Conservation (phyloP, 2,888 invertebrate genomes). For the Lordiphosa andalusiaca region DNA sequence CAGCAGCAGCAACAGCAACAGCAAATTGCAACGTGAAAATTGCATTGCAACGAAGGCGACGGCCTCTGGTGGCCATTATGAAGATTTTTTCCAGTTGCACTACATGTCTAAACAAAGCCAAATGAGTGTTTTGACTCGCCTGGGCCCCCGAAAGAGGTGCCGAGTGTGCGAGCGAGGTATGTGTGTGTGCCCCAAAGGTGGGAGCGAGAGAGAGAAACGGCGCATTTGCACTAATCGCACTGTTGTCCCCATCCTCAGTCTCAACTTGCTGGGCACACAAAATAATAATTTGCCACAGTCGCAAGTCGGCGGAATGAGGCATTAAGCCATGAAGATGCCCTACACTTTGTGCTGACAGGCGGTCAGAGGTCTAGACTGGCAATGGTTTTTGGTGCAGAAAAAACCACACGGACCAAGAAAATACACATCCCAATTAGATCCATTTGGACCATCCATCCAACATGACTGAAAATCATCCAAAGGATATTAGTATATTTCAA, state of each 20-base stretch:
- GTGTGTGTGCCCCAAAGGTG: neutral
- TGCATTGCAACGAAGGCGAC: constrained; percentile 56
- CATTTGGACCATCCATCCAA: too few relatives aligned
- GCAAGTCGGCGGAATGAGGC: constrained; percentile 21
- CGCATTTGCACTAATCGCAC: constrained; percentile 57
- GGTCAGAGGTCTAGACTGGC: constrained; percentile 26
- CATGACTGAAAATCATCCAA: too few relatives aligned
- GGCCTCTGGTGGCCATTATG: constrained; percentile 69
- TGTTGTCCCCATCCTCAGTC: constrained; percentile 42
- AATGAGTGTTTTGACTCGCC: constrained; percentile 63
- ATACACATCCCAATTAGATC: too few relatives aligned
- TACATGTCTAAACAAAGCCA: constrained; percentile 72
- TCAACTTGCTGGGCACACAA: constrained; percentile 27
- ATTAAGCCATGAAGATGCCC: constrained; percentile 51
- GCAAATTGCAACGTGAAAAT: constrained; percentile 66
- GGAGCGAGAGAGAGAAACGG: constrained; percentile 3
- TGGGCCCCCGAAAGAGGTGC: constrained; percentile 3
- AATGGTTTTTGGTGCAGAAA: too few relatives aligned
- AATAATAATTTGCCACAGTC: constrained; percentile 59
- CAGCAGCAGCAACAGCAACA: constrained; percentile 36
- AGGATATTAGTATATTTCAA: too few relatives aligned
- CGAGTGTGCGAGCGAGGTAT: constrained; percentile 14
- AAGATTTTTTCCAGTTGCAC: constrained; percentile 73
- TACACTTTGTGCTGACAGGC: constrained; percentile 17
- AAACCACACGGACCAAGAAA: too few relatives aligned